phyloP scores from a whole-genome alignment of 2,113 vertebrate genomes.

The Rhynchopsitta pachyrhyncha region DNA sequence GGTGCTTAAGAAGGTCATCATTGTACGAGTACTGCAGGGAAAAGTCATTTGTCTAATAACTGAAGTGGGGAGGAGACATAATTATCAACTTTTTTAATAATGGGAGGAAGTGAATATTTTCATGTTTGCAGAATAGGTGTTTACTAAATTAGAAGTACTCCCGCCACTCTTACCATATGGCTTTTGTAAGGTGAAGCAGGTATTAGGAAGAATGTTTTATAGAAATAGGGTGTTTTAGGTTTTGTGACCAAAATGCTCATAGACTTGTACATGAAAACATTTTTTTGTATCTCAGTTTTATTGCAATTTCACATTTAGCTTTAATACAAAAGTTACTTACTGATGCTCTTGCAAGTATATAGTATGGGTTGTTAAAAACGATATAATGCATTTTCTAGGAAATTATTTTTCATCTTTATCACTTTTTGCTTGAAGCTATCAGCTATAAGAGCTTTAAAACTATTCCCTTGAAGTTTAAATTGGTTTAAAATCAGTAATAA shows the following conservation, averaged over 20 bases:
- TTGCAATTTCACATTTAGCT: background rate
- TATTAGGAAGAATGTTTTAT: background rate
- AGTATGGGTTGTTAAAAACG: background rate
- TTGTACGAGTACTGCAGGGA: background rate
- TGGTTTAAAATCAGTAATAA: background rate
- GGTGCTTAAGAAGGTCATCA: background rate
- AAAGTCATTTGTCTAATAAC: background rate
- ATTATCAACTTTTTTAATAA: background rate
- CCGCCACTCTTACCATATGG: background rate
- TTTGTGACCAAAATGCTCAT: background rate
- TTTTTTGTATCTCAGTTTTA: background rate
- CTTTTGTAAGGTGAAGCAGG: background rate
- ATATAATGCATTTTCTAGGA: background rate
- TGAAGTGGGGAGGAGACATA: background rate
- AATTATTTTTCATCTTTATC: background rate
- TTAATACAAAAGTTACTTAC: background rate
- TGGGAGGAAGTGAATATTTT: background rate
- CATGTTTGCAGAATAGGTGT: background rate
- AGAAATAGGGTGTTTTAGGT: background rate
- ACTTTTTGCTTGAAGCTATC: background rate
- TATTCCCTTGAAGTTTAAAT: background rate
- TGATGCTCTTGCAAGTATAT: background rate
- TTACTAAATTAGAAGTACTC: background rate
- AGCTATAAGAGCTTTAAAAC: background rate
- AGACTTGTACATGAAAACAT: background rate